phyloP scores from a whole-genome alignment of 2,888 invertebrate genomes.

The Pantelozetes paolii region DNA sequence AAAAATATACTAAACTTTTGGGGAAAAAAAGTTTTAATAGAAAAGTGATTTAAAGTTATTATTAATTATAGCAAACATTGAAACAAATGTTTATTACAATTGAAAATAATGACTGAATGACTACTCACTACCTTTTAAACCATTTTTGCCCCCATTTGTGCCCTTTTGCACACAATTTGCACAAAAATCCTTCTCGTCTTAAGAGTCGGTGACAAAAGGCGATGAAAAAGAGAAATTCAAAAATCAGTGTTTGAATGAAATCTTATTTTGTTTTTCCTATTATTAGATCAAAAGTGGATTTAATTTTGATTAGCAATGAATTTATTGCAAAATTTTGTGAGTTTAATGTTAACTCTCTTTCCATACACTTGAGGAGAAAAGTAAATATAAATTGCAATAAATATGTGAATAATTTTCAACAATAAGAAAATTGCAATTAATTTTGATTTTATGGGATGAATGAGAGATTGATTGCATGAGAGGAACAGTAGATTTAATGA shows the following conservation, averaged over 20 bases:
- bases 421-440: not conserved
- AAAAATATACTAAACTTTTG: too few species aligned
- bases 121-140: conserved; percentile 32
- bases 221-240: not conserved
- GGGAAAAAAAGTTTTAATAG: too few species aligned
- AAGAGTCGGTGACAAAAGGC: not conserved
- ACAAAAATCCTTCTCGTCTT: conserved; percentile 33
- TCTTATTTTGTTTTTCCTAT: too few species aligned
- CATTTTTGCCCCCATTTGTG: conserved; percentile 4
- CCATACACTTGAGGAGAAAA: not conserved
- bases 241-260: not conserved
- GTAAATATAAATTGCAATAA: not conserved
- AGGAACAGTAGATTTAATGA: too few species aligned
- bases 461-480: not conserved
- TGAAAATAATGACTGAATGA: not conserved
- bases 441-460: not conserved
- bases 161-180: conserved; percentile 29
- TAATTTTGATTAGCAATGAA: too few species aligned
- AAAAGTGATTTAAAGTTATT: too few species aligned
- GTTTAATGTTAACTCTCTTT: too few species aligned
- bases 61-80: not conserved
- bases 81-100: not conserved
- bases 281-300: too few species aligned
- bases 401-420: not conserved
- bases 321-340: too few species aligned